Evolutionary conservation across 2,113 vertebrate species (phyloP), one percentile per base, ranked within the genome.

Genomic region (Plecotus auritus): DNA sequence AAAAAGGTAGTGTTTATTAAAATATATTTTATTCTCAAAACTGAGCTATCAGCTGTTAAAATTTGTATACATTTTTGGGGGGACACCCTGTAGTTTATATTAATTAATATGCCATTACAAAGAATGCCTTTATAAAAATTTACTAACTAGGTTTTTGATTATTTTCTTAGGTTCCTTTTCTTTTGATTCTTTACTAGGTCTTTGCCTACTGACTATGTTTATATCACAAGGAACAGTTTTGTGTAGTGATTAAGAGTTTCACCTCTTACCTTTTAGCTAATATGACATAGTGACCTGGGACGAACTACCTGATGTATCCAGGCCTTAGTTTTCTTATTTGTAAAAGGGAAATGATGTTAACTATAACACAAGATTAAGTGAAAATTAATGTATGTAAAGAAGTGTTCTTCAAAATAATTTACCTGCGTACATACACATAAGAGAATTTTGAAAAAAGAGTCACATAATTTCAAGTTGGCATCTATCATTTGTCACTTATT

Each of bases 351-450:
- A 91, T n/a, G 20, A 22, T 89, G 6, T 70, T 94, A 69, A 85
- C 45, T 59, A 5, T 85, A 59, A 84, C 13, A 77, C 30, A 85
- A 81, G 61, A 90, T n/a, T 42, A 92, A 76, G n/a, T 90, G 67
- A 77, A 85, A 94, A 69, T 17, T 83, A 61, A 69, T 74, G 40
- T 78, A 0, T 88, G 16, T 66, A 82, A 91, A 90, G 5, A n/a
- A 88, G 2, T 49, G 16, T 45, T 70, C 47, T 93, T 93, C 49
- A 85, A 72, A 88, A 64, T 88, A 69, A 74, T 85, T 96, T 85
- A 22, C 20, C 45, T 81, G 23, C 20, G n/a, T 88, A 74, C 13
- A 45, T 81, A 78, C 16, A 30, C 6, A 23, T 91, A 85, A 45
- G 82, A 83, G 17, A 90, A 67, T 56, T 89, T 91, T 90, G 59